A percentile compares a stretch with the other conserved stretches of the same genome.
Evolutionary conservation across 2,797 vertebrate species (phyloP).

Genomic region (Chrosomus eos): DNA sequence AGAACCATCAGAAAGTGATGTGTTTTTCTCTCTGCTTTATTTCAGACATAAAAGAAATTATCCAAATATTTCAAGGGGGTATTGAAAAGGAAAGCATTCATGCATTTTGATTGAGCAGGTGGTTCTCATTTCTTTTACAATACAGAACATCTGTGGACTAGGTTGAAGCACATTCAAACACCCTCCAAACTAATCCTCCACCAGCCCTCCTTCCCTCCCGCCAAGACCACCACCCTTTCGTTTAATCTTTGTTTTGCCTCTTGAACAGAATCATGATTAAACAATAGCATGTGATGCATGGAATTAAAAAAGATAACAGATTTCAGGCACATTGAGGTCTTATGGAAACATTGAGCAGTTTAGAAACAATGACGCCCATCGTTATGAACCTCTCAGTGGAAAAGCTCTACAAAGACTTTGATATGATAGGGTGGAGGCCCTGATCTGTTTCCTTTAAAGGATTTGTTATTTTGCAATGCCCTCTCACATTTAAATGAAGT

Average conservation of each 20-base stretch:
- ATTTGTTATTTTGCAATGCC: constrained; percentile 46
- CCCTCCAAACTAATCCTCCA: constrained; percentile 35
- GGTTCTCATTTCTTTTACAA: constrained; percentile 63
- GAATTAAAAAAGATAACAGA: constrained; percentile 62
- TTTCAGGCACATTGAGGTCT: constrained; percentile 35
- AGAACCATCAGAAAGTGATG: constrained; percentile 39
- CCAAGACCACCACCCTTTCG: constrained; percentile 38
- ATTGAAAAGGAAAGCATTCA: constrained; percentile 56
- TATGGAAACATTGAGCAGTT: constrained; percentile 45
- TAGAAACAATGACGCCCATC: constrained; percentile 44
- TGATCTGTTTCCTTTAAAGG: constrained; percentile 10
- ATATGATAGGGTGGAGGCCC: constrained; percentile 21
- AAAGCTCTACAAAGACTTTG: constrained; percentile 35
- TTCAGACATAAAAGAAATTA: constrained; percentile 54
- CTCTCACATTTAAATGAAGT: constrained; percentile 41
- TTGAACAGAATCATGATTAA: constrained; percentile 55
- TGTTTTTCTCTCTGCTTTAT: constrained; percentile 50
- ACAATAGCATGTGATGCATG: constrained; percentile 52
- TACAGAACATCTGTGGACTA: constrained; percentile 62
- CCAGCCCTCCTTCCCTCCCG: constrained; percentile 33
- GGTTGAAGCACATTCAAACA: constrained; percentile 48
- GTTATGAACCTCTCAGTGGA: constrained; percentile 25
- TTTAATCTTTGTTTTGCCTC: constrained; percentile 53
- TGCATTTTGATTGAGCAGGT: constrained; percentile 59
- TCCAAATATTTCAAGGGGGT: constrained; percentile 57